A percentile compares a stretch with the other conserved stretches of the same genome.
phyloP scores from a whole-genome alignment of 2,888 invertebrate species.

The Druceiella hillmani region DNA sequence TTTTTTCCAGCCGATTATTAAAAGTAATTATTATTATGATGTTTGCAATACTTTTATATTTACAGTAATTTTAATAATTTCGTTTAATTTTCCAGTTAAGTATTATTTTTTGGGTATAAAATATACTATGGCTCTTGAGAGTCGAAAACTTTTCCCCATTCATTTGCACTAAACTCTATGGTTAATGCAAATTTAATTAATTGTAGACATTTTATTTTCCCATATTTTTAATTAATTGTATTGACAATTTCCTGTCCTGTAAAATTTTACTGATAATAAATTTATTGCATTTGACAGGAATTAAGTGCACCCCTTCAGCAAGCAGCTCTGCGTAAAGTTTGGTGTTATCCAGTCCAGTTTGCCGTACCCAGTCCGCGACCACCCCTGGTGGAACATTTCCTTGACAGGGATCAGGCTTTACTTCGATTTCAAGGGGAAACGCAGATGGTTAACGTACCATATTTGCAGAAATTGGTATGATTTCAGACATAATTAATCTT shows the following conservation, averaged over 20 bases:
- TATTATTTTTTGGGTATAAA: no score
- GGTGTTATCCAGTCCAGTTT: slow-evolving; percentile 94
- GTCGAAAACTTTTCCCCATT: no score
- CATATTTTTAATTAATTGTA: slow-evolving; percentile 2
- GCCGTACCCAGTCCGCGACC: slow-evolving; percentile 80
- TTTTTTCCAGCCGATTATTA: no score
- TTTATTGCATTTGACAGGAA: slow-evolving; percentile 35
- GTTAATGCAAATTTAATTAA: slow-evolving; percentile 1
- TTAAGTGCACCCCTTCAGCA: slow-evolving; percentile 60
- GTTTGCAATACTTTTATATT: no score
- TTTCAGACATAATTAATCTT: not conserved
- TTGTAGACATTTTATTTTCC: not conserved
- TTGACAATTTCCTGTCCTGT: not conserved
- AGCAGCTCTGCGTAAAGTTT: slow-evolving; percentile 78
- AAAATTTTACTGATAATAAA: not conserved
- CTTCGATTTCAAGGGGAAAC: slow-evolving; percentile 85
- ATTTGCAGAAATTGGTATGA: slow-evolving; percentile 86
- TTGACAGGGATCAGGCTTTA: slow-evolving; percentile 80
- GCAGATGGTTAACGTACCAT: slow-evolving; percentile 76
- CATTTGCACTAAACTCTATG: no score
- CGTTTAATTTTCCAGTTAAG: no score
- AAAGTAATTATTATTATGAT: no score
- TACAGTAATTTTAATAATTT: no score
- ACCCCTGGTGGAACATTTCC: slow-evolving; percentile 80
- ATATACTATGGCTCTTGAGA: no score